These are phyloP conservation scores for Myotis planiceps DNA, from an alignment of 2,797 vertebrate species.

Conservation along the genomic window DNA sequence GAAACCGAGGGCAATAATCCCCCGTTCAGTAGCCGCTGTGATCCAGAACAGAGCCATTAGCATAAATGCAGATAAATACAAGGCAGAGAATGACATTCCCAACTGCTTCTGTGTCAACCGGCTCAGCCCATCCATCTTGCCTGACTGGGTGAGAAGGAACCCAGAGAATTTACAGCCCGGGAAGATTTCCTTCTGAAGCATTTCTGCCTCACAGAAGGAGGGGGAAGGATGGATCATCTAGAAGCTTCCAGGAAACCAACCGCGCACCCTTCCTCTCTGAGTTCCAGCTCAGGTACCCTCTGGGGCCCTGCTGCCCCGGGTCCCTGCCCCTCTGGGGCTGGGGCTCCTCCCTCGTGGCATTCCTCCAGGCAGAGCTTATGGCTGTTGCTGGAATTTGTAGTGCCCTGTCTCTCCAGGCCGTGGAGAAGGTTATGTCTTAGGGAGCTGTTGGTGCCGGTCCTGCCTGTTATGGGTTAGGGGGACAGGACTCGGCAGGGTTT, in stretches of 20 bases:
- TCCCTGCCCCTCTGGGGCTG: not conserved
- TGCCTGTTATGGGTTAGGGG: no score
- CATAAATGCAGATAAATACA: slow-evolving; percentile 79
- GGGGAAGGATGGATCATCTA: not conserved
- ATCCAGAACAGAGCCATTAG: slow-evolving; percentile 77
- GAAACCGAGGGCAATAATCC: slow-evolving; percentile 63
- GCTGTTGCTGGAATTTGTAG: not conserved
- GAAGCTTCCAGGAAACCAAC: slow-evolving; percentile 10
- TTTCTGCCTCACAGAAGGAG: not conserved
- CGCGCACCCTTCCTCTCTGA: not conserved
- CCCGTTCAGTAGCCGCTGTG: slow-evolving; percentile 26
- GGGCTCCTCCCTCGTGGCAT: rapidly evolving
- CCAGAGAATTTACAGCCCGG: slow-evolving; percentile 13
- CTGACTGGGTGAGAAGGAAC: slow-evolving; percentile 55
- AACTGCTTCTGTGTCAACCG: slow-evolving; percentile 64
- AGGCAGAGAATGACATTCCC: slow-evolving; percentile 56
- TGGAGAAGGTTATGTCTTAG: not conserved
- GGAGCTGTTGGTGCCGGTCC: not conserved
- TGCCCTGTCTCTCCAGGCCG: not conserved
- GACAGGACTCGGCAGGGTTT: not conserved
- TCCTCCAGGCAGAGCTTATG: not conserved
- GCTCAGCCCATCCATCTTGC: slow-evolving; percentile 68
- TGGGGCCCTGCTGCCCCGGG: not conserved
- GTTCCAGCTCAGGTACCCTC: not conserved
- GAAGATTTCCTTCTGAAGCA: slow-evolving; percentile 9